phyloP scores from a whole-genome alignment of 1,140 invertebrate genomes.

The Heliothis virescens region DNA sequence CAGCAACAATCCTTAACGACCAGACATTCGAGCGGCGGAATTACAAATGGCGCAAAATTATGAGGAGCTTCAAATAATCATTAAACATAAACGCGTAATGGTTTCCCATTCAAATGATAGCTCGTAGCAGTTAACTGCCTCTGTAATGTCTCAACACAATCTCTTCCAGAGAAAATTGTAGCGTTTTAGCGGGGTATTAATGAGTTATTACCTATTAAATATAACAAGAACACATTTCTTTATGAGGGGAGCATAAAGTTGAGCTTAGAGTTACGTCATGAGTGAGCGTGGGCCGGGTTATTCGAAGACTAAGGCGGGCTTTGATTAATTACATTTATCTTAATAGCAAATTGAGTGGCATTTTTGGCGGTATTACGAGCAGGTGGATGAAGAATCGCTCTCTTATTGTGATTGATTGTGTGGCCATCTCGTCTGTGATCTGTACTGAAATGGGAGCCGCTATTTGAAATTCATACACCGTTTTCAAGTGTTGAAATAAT shows the following conservation, averaged over 20 bases:
- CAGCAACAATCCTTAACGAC: constrained; percentile 67
- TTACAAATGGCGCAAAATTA: constrained; percentile 77
- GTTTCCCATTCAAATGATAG: constrained; percentile 80
- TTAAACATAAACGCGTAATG: constrained; percentile 81
- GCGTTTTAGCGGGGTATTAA: constrained; percentile 78
- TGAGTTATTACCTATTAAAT: constrained; percentile 77
- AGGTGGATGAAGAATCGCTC: constrained; percentile 50
- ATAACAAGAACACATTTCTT: constrained; percentile 75
- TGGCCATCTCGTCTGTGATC: background rate
- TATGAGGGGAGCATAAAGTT: constrained; percentile 64
- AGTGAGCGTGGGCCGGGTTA: constrained; percentile 26
- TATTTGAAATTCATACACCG: background rate
- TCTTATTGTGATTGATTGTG: constrained; percentile 35
- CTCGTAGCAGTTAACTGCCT: constrained; percentile 75
- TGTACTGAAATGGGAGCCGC: background rate
- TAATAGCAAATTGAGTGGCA: constrained; percentile 52
- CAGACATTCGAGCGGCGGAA: constrained; percentile 64
- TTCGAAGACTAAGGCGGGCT: constrained; percentile 44
- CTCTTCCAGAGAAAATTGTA: constrained; percentile 76
- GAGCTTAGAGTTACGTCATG: constrained; percentile 43
- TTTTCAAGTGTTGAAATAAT: background rate
- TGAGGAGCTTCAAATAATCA: constrained; percentile 78
- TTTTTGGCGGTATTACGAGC: constrained; percentile 54
- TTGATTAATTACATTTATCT: constrained; percentile 64
- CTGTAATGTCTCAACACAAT: constrained; percentile 80